A percentile compares a stretch with the other conserved stretches of the same genome.
Conservation (phyloP, 1,140 invertebrate genomes). For the Polypedilum pembai region DNA sequence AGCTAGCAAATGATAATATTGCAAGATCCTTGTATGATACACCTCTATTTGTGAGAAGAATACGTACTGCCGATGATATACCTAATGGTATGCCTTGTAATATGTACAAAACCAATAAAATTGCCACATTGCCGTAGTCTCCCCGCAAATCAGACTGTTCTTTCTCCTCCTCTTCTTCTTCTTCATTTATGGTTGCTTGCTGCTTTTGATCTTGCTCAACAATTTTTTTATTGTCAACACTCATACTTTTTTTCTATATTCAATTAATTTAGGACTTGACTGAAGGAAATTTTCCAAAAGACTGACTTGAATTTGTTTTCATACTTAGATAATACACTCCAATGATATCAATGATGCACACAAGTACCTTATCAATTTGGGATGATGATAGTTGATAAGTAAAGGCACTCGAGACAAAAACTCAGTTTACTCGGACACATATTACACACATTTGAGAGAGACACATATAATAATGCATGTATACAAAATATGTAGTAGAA, state of each 20-base stretch:
- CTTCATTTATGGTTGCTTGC: no score
- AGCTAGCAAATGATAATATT: background rate
- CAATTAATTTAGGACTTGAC: background rate
- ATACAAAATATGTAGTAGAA: no score
- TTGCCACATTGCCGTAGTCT: conserved; percentile 63
- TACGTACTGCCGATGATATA: conserved; percentile 79
- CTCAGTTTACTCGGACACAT: no score
- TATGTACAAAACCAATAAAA: conserved; percentile 81
- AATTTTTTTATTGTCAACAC: conserved; percentile 4
- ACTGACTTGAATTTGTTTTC: background rate
- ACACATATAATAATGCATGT: no score
- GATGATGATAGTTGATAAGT: background rate
- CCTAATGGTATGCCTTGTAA: conserved; percentile 92
- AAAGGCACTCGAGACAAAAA: no score
- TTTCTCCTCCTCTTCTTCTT: conserved; percentile 30
- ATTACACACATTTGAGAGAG: no score
- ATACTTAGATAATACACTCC: background rate
- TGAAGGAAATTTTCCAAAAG: background rate
- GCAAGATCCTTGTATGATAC: conserved; percentile 70
- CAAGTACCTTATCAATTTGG: conserved; percentile 12
- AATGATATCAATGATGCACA: conserved; percentile 18
- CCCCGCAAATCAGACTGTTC: conserved; percentile 52
- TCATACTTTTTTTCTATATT: background rate
- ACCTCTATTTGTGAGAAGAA: conserved; percentile 79
- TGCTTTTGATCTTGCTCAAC: background rate